phyloP scores from a whole-genome alignment of 2,113 vertebrate species.

The Sceloporus tristichus region DNA sequence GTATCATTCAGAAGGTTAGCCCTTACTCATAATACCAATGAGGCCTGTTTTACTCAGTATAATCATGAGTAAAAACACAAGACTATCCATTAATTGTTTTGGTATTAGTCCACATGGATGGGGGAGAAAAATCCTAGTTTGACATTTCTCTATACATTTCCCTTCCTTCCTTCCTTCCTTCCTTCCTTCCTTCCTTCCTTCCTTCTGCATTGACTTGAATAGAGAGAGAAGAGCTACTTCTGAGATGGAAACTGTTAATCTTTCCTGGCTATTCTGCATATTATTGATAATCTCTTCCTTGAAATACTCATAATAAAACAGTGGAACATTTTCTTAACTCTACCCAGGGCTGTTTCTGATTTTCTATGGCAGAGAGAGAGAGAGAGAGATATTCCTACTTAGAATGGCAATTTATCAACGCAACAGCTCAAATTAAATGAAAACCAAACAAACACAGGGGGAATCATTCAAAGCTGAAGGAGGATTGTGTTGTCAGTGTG shows the following conservation, averaged over 20 bases:
- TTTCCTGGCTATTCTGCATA: conserved; percentile 62
- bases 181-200: conserved; percentile 30
- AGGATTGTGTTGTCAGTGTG: conserved; percentile 57
- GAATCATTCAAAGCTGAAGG: conserved; percentile 51
- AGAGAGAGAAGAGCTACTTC: conserved; percentile 49
- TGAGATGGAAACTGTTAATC: conserved; percentile 46
- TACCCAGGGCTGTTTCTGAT: conserved; percentile 51
- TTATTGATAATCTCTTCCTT: conserved; percentile 47
- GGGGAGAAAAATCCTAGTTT: conserved; percentile 33
- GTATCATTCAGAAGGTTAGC: neutral
- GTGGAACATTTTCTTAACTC: conserved; percentile 52
- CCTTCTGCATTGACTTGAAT: conserved; percentile 37
- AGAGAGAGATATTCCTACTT: conserved; percentile 55
- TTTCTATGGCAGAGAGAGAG: conserved; percentile 60
- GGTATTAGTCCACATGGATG: conserved; percentile 14
- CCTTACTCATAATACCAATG: neutral
- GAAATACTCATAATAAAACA: conserved; percentile 45
- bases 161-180: no score
- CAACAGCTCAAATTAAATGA: conserved; percentile 57
- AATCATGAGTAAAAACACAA: conserved; percentile 7
- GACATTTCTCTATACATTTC: conserved; percentile 41
- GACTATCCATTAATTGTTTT: conserved; percentile 25
- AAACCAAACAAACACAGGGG: neutral
- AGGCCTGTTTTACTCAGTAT: conserved; percentile 6
- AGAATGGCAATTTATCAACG: conserved; percentile 63